Evolutionary conservation across 1,140 invertebrate species (phyloP).

Genomic region (Drosophila littoralis): DNA sequence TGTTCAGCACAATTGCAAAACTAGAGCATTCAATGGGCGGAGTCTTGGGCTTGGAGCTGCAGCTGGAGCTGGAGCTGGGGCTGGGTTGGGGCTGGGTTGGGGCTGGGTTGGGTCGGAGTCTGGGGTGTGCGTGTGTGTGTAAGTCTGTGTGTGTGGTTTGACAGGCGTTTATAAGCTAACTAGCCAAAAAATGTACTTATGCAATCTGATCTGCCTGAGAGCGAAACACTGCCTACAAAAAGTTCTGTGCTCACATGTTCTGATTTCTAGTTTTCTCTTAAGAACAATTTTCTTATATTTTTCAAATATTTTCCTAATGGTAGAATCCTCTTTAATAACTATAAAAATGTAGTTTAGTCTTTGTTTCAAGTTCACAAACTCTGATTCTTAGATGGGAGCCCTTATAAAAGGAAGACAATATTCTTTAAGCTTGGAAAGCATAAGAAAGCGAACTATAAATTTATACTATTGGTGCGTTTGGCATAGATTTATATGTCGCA

Average conservation of each 20-base stretch:
- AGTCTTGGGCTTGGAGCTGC: background rate
- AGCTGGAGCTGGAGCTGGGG: background rate
- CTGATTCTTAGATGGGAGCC: too few relatives aligned
- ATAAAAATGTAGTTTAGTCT: too few relatives aligned
- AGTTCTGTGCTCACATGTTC: constrained; percentile 4
- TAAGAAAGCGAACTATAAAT: too few relatives aligned
- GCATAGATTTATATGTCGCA: too few relatives aligned
- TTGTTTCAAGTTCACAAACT: too few relatives aligned
- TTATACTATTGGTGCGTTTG: too few relatives aligned
- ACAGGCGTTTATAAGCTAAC: constrained; percentile 28
- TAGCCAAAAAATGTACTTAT: constrained; percentile 15
- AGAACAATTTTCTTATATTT: too few relatives aligned
- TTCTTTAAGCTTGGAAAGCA: too few relatives aligned
- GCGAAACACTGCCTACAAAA: constrained; percentile 18
- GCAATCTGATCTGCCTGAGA: constrained; percentile 14
- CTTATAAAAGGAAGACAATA: too few relatives aligned
- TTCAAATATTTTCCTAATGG: too few relatives aligned
- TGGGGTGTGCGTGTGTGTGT: background rate
- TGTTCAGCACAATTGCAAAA: constrained; percentile 27
- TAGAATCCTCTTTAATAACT: too few relatives aligned
- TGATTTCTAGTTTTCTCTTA: too few relatives aligned
- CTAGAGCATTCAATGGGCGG: constrained; percentile 28
- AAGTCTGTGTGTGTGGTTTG: background rate
- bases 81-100: background rate
- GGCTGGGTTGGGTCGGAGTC: background rate